Evolutionary conservation across 1,140 invertebrate genomes (phyloP).

Genomic region (Wiebesia pumilae): DNA sequence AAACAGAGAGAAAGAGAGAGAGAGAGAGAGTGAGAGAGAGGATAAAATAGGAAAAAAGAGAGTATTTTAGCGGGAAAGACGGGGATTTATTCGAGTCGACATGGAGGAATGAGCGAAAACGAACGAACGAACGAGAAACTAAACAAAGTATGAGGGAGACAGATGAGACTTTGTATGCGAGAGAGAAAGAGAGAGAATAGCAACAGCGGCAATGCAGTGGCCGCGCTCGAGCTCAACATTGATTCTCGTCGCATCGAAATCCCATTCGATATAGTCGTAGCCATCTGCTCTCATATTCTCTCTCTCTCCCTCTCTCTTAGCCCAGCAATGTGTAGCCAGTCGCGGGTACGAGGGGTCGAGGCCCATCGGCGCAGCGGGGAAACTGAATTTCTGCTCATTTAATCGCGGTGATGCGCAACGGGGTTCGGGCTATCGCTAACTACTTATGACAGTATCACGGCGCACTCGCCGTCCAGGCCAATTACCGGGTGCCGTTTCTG

Average conservation of each 20-base stretch:
- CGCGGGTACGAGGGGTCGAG: conserved; percentile 39
- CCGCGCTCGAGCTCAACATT: conserved; percentile 50
- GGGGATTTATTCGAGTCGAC: conserved; percentile 9
- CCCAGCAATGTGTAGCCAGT: not conserved
- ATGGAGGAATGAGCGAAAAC: conserved; percentile 13
- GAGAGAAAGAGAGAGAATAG: not conserved
- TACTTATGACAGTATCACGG: conserved; percentile 65
- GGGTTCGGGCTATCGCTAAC: conserved; percentile 58
- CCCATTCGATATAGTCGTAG: conserved; percentile 56
- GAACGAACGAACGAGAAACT: conserved; percentile 1
- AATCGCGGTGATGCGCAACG: conserved; percentile 56
- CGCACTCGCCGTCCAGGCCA: conserved; percentile 55
- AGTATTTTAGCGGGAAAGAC: not conserved
- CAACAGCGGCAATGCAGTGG: not conserved
- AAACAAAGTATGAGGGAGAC: not conserved
- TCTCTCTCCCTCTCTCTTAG: not conserved
- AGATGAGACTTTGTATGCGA: not conserved
- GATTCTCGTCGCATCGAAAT: conserved; percentile 59
- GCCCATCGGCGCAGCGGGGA: conserved; percentile 41
- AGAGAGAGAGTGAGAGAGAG: not conserved
- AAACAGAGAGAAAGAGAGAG: not conserved
- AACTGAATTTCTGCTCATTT: conserved; percentile 67
- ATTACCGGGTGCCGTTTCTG: conserved; percentile 57
- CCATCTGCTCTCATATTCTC: not conserved
- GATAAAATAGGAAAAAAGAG: not conserved